These are phyloP conservation scores for Chalcis sispes DNA, from an alignment of 2,888 invertebrate species.

Conservation along the genomic window DNA sequence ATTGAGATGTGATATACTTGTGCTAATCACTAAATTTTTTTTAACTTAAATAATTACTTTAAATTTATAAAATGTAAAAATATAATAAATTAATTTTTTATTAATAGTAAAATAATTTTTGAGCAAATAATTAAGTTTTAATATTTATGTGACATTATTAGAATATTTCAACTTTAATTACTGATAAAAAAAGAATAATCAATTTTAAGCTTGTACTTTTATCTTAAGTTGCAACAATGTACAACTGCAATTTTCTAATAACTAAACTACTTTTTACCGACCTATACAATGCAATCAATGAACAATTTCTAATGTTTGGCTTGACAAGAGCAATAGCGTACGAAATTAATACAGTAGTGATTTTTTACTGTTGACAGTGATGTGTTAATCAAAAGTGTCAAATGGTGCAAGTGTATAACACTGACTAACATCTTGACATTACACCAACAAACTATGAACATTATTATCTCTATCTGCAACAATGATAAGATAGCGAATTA, in stretches of 20 bases:
- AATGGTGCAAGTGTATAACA: conserved; percentile 42
- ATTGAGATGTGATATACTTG: neutral
- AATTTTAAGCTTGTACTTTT: conserved; percentile 27
- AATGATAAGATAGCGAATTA: conserved; percentile 50
- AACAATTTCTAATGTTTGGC: conserved; percentile 19
- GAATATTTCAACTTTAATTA: neutral
- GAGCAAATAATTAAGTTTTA: neutral
- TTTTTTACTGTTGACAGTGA: conserved; percentile 36
- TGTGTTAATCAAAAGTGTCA: conserved; percentile 48
- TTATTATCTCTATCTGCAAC: conserved; percentile 50
- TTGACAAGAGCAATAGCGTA: conserved; percentile 12
- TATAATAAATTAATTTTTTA: neutral
- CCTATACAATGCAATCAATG: neutral
- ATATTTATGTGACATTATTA: neutral
- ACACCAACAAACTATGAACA: conserved; percentile 32
- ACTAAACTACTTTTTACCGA: neutral
- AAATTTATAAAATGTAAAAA: conserved; percentile 1
- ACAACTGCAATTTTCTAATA: neutral
- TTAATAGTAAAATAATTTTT: neutral
- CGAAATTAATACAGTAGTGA: conserved; percentile 15
- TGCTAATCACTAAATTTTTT: no score
- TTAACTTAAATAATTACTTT: no score
- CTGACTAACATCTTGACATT: conserved; percentile 35
- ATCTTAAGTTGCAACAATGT: conserved; percentile 3
- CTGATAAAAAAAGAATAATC: neutral